Evolutionary conservation across 2,113 vertebrate genomes (phyloP), one percentile per base, ranked within the genome.

Genomic region (Miniopterus natalensis): DNA sequence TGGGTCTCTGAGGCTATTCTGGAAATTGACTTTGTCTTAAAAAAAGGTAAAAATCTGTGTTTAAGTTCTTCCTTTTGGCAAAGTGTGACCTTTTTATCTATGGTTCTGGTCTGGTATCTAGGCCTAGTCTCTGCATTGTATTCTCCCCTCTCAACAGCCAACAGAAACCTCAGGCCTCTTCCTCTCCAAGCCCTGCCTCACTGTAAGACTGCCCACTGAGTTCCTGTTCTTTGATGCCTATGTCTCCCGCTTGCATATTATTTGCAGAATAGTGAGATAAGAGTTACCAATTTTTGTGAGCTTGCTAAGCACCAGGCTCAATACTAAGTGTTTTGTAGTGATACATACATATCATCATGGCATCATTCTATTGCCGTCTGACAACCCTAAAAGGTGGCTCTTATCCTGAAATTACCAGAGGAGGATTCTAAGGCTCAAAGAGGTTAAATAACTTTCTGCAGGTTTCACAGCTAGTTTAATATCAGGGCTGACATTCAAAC

Each of bases 151-250:
- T 63, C 31, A 85, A 49, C 14, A 95, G 83, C 63, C 36, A 84
- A 51, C 25, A 94, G 94, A 63, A 93, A 51, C 74, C 81, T 91
- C 27, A 53, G 73, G 71, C 84, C 55, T 93, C 78, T 90, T 95
- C 68, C 90, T 96, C 59, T 66, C 74, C 55, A 27, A 91, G 5
- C 63, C 79, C 27, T 81, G 5, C 20, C 78, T 85, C 55, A 23
- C 45, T 73, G 11, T 85, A 84, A 78, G 55, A 49, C 23, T 53
- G 85, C 61, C 70, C 47, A 47, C 84, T 27, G n/a, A 90, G 42
- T 75, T 94, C 57, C 74, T 86, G 31, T 89, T 90, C 63, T 90
- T 89, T 86, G 93, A 90, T 92, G 51, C 51, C 49, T 61, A 2
- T 63, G 59, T 80, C 70, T 94, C 47, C 63, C 93, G 75, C 61